Base-by-base conservation (phyloP, 2,113 vertebrate species). In the Stercorarius parasiticus region DNA sequence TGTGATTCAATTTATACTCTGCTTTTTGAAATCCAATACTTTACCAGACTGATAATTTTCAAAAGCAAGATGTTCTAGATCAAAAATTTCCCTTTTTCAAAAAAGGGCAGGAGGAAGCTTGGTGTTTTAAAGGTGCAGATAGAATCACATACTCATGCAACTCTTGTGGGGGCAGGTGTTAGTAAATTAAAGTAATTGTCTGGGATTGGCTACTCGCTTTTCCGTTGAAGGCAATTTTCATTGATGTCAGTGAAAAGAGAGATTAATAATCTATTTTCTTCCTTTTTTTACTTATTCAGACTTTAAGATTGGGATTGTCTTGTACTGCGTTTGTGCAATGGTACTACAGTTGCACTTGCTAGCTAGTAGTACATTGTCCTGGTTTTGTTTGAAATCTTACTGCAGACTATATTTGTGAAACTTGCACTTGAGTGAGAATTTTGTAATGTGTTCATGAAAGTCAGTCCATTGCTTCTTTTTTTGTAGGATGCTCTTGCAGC, bases 401-500 rank as follows among this genome's bases (percentile, higher is more conserved):
- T 86, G 5, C 17, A 52, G 36, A 34, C 20, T 69, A 0, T 26
- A 27, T 52, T 67, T 84, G 18, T 67, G 59, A 58, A 78, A 62
- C 30, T 81, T 59, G 20, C 30, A 23, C n/a, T 61, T 10, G 8
- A 84, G 15, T 62, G 38, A 71, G 18, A 67, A n/a, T 82, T 69
- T 16, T 47, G 4, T 62, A 34, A 58, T 7, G 29, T 4, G 1
- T 32, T 88, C 2, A 0, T 66, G 38, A 19, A 91, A 84, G 25
- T 69, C 66, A 72, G 2, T 71, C 9, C 3, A 2, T 77, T 80
- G 25, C 5, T 83, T 72, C 0, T 72, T 43, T 71, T 77, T 83
- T 30, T 15, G 10, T 66, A 99, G 99, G 99, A 99, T 96, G 99
- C 99, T 70, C 96, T 99, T 40, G 99, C 98, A 95, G 99, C 98